phyloP scores from a whole-genome alignment of 2,797 vertebrate species.

The Diplodus puntazzo region DNA sequence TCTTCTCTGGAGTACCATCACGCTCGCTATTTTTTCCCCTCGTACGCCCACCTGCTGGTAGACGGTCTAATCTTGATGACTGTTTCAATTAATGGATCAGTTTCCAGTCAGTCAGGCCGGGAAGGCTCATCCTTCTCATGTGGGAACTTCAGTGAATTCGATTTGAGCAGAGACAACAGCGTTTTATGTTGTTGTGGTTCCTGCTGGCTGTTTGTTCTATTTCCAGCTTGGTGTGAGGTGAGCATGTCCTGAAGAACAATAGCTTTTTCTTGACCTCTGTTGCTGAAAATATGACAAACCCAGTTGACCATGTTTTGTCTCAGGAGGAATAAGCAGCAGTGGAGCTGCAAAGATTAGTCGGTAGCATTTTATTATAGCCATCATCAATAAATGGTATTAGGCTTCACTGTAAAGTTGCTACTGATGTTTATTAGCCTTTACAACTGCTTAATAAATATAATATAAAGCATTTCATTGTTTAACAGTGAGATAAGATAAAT shows the following conservation, averaged over 20 bases:
- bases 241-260: constrained; percentile 26
- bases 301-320: neutral
- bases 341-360: neutral
- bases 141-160: constrained; percentile 36
- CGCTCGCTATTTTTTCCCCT: neutral
- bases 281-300: constrained; percentile 32
- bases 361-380: neutral
- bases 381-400: too few species aligned
- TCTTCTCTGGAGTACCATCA: constrained; percentile 13
- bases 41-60: constrained; percentile 6
- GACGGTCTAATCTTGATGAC: constrained; percentile 43
- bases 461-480: too few species aligned
- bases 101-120: constrained; percentile 44
- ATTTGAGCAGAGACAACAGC: constrained; percentile 35
- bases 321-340: neutral
- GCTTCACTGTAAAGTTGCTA: too few species aligned
- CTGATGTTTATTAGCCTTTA: too few species aligned
- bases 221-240: constrained; percentile 35
- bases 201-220: constrained; percentile 22
- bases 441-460: too few species aligned
- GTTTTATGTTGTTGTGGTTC: constrained; percentile 15
- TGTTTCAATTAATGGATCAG: constrained; percentile 40
- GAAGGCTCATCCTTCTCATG: constrained; percentile 27
- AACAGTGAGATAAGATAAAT: too few species aligned
- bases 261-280: neutral